These are phyloP conservation scores for Callyntrura guangdongensis DNA, from an alignment of 2,888 invertebrate genomes.

Conservation along the genomic window DNA sequence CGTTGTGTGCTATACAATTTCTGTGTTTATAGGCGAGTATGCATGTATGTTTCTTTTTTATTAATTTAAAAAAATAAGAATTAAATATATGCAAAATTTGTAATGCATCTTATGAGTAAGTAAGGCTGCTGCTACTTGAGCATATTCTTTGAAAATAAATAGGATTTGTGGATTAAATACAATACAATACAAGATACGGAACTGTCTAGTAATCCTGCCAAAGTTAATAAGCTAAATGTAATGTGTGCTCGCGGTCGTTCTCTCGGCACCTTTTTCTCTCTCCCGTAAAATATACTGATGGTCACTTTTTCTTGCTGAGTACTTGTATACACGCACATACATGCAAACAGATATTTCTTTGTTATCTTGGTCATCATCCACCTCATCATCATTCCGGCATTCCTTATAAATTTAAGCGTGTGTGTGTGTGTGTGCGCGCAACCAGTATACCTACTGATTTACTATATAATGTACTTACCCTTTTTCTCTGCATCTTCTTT, in stretches of 20 bases:
- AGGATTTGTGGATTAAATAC: not conserved
- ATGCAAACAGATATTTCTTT: constrained; percentile 6
- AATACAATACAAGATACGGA: not conserved
- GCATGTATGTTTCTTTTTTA: not conserved
- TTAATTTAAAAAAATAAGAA: not conserved
- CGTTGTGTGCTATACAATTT: too few relatives aligned
- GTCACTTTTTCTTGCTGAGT: constrained; percentile 40
- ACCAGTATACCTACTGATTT: not conserved
- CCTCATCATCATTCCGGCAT: constrained; percentile 20
- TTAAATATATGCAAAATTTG: too few relatives aligned
- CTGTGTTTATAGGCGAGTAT: too few relatives aligned
- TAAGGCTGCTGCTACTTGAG: not conserved
- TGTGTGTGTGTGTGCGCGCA: too few relatives aligned
- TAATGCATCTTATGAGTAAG: not conserved
- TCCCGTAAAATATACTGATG: not conserved
- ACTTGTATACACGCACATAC: constrained; percentile 4
- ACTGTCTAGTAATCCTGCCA: not conserved
- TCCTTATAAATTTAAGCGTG: constrained; percentile 8
- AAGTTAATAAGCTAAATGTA: not conserved
- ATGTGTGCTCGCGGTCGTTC: not conserved
- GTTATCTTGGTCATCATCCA: constrained; percentile 41
- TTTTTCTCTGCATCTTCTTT: constrained; percentile 19
- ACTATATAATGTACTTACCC: not conserved
- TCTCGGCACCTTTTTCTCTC: not conserved
- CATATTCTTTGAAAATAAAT: constrained; percentile 10